Base-by-base conservation (phyloP, 2,113 vertebrate genomes). In the Megaleporinus macrocephalus region DNA sequence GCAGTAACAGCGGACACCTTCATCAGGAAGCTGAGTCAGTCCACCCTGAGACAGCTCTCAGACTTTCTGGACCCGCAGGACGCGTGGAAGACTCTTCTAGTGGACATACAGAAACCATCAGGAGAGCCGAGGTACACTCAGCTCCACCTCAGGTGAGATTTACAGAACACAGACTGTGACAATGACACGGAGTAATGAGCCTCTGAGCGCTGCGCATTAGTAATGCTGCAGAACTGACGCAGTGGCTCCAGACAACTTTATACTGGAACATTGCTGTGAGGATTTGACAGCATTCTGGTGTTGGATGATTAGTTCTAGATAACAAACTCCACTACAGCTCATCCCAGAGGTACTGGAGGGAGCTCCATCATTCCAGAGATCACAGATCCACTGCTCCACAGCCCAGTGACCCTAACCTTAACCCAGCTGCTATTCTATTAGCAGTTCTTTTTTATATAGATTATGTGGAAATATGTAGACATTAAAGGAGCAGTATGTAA, bases 51-150 rank as follows among this genome's bases (percentile, higher is more conserved):
- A 47, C 89, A 85, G 68, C 88, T 98, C 76, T 94, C 96, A 0
- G 96, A 97, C 51, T 94, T 95, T 88, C 85, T 99, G 85, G 97
- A 99, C 80, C 96, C 97, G 14, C 95, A 97, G 1, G 95, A 97
- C 63, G 93, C 88, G 2, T 97, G 97, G 98, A 99, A 92, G 88
- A 95, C 94, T 0, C 79, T 99, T 11, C 92, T 95, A 0, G 84
- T 89, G 0, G 93, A 93, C 26, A 97, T 99, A 85, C 91, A 92
- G 83, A 91, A 93, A 83, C 85, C 94, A 1, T 93, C 89, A 0
- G 98, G 98, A 0, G 93, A 95, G 79, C 85, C 88, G 24, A 93
- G 94, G 90, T 99, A 99, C 90, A 93, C 89, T 47, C 97, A 97
- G 76, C 88, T 91, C 84, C 96, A 98, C 51, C 75, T 94, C 16